Base-by-base conservation (phyloP, 2,113 vertebrate genomes). In the Psittacula cyanocephala region DNA sequence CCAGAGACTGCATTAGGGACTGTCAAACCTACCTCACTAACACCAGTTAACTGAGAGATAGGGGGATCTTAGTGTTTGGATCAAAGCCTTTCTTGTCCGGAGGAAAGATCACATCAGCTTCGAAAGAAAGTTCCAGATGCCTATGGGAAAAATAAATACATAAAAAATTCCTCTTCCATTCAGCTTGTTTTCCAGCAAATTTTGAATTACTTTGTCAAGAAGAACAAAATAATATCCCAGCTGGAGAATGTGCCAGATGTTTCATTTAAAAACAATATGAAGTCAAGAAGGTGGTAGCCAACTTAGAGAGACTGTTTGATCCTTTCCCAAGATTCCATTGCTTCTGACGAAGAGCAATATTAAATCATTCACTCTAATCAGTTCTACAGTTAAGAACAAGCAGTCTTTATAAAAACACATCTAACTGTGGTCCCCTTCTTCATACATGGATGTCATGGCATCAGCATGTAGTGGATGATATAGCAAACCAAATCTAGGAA, bases 61-160 rank as follows among this genome's bases (percentile, higher is more conserved):
- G 17, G 25, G 50, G 44, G 64, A 91, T 95, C 89, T 93, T 88
- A 89, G 81, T 88, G 74, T 93, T 80, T 93, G 92, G 60, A 95
- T 96, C 88, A 97, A 97, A 98, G 91, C 46, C 82, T 93, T 96
- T 87, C 82, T 81, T 95, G 97, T 96, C 93, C 90, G 94, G 88
- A 94, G 91, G 89, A 97, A 96, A 92, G 93, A 94, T 84, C 93
- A 69, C 69, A 95, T 94, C 91, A 93, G 62, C 55, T 92, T 91
- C 95, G 92, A 95, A 97, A 97, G 91, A 95, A 95, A 96, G 92
- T 67, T 94, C 96, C 95, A 98, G 77, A 96, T 94, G 84, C 89
- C 70, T 80, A 24, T 14, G 15, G 31, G 4, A 35, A 81, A 74
- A 71, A 79, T 71, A 60, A 55, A 24, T 59, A 53, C 37, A 47